Evolutionary conservation across 2,113 vertebrate species (phyloP).

Genomic region (Malurus melanocephalus): DNA sequence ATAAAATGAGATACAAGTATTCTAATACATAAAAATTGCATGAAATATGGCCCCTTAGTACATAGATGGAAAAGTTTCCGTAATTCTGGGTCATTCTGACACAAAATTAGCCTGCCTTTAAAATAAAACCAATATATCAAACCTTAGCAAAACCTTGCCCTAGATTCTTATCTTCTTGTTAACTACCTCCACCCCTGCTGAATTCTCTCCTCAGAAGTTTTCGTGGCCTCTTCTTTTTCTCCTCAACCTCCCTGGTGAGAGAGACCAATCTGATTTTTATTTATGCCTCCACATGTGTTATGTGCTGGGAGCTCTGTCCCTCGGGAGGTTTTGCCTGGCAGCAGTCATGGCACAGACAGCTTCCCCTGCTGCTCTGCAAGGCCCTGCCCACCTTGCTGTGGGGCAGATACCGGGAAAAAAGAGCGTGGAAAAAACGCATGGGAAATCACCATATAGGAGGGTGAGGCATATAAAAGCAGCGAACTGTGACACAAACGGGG

Average conservation of each 20-base stretch:
- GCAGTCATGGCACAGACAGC: too few relatives aligned
- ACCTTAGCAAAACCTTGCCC: background rate
- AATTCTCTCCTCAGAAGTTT: background rate
- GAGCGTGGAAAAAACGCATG: too few relatives aligned
- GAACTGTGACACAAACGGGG: too few relatives aligned
- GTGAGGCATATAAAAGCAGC: too few relatives aligned
- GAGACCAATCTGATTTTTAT: too few relatives aligned
- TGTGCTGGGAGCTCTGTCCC: too few relatives aligned
- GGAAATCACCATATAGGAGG: too few relatives aligned
- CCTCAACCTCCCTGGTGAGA: background rate
- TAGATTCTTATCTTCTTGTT: slow-evolving; percentile 32
- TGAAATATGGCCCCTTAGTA: slow-evolving; percentile 9
- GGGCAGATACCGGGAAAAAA: too few relatives aligned
- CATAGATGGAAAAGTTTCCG: slow-evolving; percentile 31
- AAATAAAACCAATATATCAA: slow-evolving; percentile 26
- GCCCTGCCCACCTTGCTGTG: too few relatives aligned
- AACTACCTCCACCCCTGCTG: background rate
- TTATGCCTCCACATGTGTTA: too few relatives aligned
- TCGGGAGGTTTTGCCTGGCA: too few relatives aligned
- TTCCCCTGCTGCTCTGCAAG: too few relatives aligned
- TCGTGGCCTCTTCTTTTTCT: background rate
- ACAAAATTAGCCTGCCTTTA: slow-evolving; percentile 33
- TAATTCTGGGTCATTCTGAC: slow-evolving; percentile 59
- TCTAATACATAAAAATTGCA: background rate
- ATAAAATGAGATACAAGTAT: background rate